Evolutionary conservation across 35 echinoderm and acorn worm genomes (phyloP), one percentile per base, ranked within the genome.

Genomic region (Apostichopus parvimensis): DNA sequence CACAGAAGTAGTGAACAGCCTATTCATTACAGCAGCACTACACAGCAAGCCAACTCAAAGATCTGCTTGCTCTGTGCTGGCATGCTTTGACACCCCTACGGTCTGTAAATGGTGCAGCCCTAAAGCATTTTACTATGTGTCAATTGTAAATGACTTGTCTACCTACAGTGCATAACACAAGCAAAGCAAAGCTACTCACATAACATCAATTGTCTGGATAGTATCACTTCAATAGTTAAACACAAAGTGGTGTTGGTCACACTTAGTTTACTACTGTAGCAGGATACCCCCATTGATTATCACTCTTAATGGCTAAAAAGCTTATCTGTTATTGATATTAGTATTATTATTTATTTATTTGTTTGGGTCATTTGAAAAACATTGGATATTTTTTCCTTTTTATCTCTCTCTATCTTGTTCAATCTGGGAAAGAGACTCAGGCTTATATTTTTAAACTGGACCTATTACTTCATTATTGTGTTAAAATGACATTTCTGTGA

Each of bases 131-230:
- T 84, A 58, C 81, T 84, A 84, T 84, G 81, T 84, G 81, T 84
- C 81, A 84, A 84, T 84, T 84, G 81, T 58, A 84, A 84, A 84
- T 84, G 81, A 84, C 81, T 84, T 84, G 56, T 84, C 81, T 84
- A 59, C 55, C 81, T 84, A 83, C 56, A 84, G 81, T 84, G 81
- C 81, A 84, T 59, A 84, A 84, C 81, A 84, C 81, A 84, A 84
- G 81, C 81, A 84, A 17, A 58, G 54, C 11, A 6, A 84, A 20
- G 54, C 81, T 14, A 18, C 14, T 24, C 20, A 13, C 14, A 14
- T 22, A 24, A 55, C 81, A 84, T 84, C 81, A 84, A 84, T 84
- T 58, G 81, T 84, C 81, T 84, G 54, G 10, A 5, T 84, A 56
- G 81, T 84, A 84, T 84, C 54, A 84, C 14, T 84, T 58, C 81